Evolutionary conservation across 2,797 vertebrate species (phyloP).

Genomic region (Australoheros facetus): DNA sequence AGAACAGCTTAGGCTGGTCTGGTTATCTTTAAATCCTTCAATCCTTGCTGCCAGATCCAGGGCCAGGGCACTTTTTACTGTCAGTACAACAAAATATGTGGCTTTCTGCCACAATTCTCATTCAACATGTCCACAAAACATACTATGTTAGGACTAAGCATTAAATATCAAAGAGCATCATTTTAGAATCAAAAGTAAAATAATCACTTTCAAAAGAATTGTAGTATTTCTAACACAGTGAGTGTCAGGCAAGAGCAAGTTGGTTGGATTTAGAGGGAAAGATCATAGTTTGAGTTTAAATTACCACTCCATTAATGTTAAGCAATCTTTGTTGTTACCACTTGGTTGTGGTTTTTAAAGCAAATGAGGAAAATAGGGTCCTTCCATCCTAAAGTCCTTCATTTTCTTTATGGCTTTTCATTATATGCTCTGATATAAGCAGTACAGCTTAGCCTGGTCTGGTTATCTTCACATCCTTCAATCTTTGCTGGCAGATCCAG

Average conservation of each 20-base stretch:
- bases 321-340: too few relatives aligned
- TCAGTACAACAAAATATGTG: background rate
- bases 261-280: too few relatives aligned
- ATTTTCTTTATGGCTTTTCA: background rate
- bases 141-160: background rate
- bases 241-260: too few relatives aligned
- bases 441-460: background rate
- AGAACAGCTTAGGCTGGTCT: background rate
- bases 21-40: slow-evolving; percentile 5
- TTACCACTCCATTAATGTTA: too few relatives aligned
- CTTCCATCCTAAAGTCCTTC: background rate
- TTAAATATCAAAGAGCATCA: background rate
- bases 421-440: background rate
- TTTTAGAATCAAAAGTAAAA: background rate
- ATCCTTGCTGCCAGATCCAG: background rate
- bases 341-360: background rate
- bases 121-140: background rate
- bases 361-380: background rate
- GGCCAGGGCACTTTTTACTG: background rate
- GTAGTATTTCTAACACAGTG: background rate
- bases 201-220: background rate
- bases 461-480: slow-evolving; percentile 3
- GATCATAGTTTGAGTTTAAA: too few relatives aligned
- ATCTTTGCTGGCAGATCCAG: background rate
- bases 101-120: background rate